Conservation (phyloP, 2,888 invertebrate genomes). For the Lysandra bellargus region DNA sequence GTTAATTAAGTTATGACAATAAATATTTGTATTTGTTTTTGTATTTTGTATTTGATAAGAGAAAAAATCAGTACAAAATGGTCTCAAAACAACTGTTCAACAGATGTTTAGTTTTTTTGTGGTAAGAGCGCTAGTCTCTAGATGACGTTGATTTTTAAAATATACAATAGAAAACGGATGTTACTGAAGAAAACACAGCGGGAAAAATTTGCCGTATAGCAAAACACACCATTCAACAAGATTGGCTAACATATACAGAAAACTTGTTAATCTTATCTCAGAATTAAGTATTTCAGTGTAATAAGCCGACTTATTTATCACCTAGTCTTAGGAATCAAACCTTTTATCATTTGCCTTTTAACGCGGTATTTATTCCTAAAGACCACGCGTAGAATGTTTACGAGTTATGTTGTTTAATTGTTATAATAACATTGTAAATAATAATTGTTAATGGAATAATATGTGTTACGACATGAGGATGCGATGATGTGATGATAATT, state of each 20-base stretch:
- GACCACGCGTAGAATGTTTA: neutral
- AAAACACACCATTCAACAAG: neutral
- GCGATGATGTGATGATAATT: neutral
- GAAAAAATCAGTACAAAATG: no score
- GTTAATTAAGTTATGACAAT: no score
- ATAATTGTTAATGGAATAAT: neutral
- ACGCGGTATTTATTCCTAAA: neutral
- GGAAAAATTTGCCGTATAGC: neutral
- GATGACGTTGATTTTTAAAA: no score
- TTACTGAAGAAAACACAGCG: no score
- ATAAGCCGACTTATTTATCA: neutral
- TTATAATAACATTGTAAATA: slow-evolving; percentile 16
- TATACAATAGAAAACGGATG: no score
- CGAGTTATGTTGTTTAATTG: slow-evolving; percentile 14
- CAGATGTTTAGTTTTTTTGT: no score
- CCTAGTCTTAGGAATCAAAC: neutral
- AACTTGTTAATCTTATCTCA: neutral
- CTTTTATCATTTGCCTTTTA: neutral
- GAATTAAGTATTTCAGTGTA: neutral
- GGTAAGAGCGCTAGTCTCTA: no score
- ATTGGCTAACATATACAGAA: neutral
- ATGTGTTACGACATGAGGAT: neutral
- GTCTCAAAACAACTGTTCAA: no score
- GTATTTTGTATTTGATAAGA: no score
- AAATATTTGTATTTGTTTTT: no score